phyloP scores from a whole-genome alignment of 2,113 vertebrate species.

The Mungos mungo region DNA sequence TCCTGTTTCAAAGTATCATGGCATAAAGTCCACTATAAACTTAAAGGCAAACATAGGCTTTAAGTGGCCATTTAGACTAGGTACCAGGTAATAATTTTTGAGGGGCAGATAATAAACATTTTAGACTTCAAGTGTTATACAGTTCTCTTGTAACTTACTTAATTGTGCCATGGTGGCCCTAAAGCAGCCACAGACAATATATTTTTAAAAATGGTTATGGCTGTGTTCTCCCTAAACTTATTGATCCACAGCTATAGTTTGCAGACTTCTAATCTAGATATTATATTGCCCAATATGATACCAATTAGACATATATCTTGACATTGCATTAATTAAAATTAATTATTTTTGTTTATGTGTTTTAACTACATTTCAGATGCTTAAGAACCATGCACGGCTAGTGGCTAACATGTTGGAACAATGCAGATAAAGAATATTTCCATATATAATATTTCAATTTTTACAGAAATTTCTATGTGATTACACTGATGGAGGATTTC shows the following conservation, averaged over 20 bases:
- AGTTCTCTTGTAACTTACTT: not conserved
- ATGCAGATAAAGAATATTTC: not conserved
- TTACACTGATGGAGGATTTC: not conserved
- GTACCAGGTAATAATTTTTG: not conserved
- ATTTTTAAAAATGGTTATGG: not conserved
- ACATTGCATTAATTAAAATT: not conserved
- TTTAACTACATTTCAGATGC: not conserved
- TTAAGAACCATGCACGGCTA: not conserved
- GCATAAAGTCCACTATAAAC: not conserved
- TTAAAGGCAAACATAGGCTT: not conserved
- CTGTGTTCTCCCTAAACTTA: not conserved
- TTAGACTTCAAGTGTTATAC: not conserved
- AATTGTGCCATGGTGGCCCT: not conserved
- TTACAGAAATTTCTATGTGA: not conserved
- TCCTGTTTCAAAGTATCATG: not conserved
- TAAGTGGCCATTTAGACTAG: not conserved
- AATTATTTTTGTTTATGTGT: not conserved
- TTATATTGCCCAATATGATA: not conserved
- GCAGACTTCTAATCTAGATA: not conserved
- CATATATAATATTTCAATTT: not conserved
- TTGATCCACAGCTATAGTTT: not conserved
- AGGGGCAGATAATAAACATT: not conserved
- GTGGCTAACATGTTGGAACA: not conserved
- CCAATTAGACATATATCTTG: not conserved
- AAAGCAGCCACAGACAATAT: not conserved